These are phyloP conservation scores for Anoplolepis gracilipes DNA, from an alignment of 1,140 invertebrate species.

Conservation along the genomic window DNA sequence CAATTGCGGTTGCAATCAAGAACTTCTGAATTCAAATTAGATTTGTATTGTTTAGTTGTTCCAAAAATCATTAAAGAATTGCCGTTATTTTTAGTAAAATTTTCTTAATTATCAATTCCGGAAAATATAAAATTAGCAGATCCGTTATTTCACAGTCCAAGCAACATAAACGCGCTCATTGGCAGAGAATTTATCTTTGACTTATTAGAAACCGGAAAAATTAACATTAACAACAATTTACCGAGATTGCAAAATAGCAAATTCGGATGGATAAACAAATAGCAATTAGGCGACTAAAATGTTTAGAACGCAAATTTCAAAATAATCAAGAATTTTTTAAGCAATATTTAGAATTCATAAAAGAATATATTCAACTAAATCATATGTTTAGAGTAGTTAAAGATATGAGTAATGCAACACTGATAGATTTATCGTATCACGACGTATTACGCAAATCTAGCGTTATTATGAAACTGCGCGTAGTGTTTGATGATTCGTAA, in stretches of 20 bases:
- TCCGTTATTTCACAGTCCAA: background rate
- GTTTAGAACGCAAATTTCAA: too few relatives aligned
- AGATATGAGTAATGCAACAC: background rate
- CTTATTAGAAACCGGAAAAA: background rate
- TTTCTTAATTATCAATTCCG: background rate
- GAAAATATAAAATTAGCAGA: background rate
- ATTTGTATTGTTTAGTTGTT: too few relatives aligned
- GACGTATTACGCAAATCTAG: background rate
- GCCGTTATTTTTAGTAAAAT: background rate
- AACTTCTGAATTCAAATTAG: too few relatives aligned
- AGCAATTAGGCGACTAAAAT: too few relatives aligned
- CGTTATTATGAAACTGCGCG: background rate
- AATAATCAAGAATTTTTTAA: background rate
- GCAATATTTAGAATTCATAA: background rate
- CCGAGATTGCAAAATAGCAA: background rate
- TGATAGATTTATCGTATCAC: constrained; percentile 15
- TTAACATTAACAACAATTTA: background rate
- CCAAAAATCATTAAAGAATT: background rate
- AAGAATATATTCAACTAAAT: background rate
- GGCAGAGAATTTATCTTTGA: background rate
- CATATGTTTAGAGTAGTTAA: background rate
- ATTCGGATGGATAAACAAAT: too few relatives aligned
- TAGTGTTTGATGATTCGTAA: constrained; percentile 18
- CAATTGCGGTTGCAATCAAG: too few relatives aligned
- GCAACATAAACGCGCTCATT: background rate